Percentiles rank a stretch among this genome's conserved stretches.
Evolutionary conservation across 2,888 invertebrate species (phyloP).

Genomic region (Bimastos eiseni): DNA sequence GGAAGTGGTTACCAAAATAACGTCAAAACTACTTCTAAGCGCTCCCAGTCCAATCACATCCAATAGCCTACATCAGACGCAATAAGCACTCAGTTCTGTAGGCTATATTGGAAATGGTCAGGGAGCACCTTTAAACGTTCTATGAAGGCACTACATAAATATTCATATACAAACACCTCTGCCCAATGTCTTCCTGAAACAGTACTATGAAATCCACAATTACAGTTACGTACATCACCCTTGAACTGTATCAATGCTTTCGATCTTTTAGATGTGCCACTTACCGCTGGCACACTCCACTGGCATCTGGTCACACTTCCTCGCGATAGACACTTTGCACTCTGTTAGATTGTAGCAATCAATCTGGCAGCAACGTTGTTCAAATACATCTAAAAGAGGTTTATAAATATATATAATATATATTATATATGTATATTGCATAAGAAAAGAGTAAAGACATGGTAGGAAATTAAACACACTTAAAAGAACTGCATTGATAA

Average conservation of each 20-base stretch:
- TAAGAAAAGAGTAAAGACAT: background rate
- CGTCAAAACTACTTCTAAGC: no score
- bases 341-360: conserved; percentile 50
- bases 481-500: no score
- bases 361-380: conserved; percentile 47
- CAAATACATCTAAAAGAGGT: conserved; percentile 42
- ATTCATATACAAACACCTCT: background rate
- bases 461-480: no score
- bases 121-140: background rate
- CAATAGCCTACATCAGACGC: no score
- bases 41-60: no score
- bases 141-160: background rate
- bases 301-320: conserved; percentile 49
- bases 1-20: background rate
- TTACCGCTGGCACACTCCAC: conserved; percentile 57
- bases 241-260: background rate
- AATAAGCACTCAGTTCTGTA: background rate
- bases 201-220: background rate
- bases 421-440: background rate
- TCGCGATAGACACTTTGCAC: conserved; percentile 51
- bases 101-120: background rate
- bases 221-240: background rate
- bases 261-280: conserved; percentile 10
- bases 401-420: conserved; percentile 7
- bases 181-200: background rate